Base-by-base conservation (phyloP, 2,888 invertebrate genomes). In the Thumatha senex region DNA sequence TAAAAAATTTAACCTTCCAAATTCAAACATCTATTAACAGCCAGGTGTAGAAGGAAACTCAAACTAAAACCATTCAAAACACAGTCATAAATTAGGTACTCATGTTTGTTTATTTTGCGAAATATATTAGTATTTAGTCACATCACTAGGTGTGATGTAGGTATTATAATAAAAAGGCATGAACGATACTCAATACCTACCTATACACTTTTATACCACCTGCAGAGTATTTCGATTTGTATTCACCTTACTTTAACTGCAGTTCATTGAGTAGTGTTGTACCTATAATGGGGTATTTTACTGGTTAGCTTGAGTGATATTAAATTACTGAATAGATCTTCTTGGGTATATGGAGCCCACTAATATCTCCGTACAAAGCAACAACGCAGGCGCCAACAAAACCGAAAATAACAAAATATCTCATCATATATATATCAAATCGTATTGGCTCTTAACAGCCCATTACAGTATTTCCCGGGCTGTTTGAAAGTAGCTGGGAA, bases 151-250 rank as follows among this genome's bases (percentile, higher is more conserved):
- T 24, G 18, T 24, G 18, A 24, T 5, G 5, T 24, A 2, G 3
- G 18, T 5, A 35, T 44, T n/a, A 44, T 35, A 9, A 13, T 12
- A 35, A 34, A 44, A 13, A 36, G 24, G 13, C 12, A 13, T 12
- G 13, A 15, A 44, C 7, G 9, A 12, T 35, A 5, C 24, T 18
- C 44, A 34, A 44, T n/a, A 44, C 18, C 35, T 13, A 12, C 11
- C 10, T 13, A 7, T 13, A 12, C 24, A 36, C 44, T 44, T 44
- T 35, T 24, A 13, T 35, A 36, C 24, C 18, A 44, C 35, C 44
- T 44, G 35, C 35, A 13, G 44, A 24, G 24, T 24, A 36, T 44
- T n/a, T 33, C 14, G 31, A 42, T 44, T 44, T 44, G 35, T 35
- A 10, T 12, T 7, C 7, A 36, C 10, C n/a, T n/a, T n/a, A 24